phyloP scores from a whole-genome alignment of 2,797 vertebrate species.

The Spatula versicolor region DNA sequence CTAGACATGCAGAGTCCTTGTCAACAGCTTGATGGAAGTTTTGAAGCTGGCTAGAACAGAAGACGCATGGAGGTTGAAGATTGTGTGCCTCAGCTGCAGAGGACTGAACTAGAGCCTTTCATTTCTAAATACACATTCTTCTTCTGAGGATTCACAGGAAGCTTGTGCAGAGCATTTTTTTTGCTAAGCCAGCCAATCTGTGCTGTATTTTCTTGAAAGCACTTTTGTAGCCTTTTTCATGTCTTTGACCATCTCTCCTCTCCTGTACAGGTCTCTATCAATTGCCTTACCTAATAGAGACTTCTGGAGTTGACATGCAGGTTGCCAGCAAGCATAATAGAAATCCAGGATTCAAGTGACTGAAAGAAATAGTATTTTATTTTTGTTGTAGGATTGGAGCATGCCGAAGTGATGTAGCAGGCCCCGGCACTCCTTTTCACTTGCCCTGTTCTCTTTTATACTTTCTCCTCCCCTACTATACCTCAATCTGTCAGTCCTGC shows the following conservation, averaged over 20 bases:
- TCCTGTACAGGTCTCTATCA: not conserved
- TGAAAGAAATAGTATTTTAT: not conserved
- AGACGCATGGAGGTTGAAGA: not conserved
- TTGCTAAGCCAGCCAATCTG: not conserved
- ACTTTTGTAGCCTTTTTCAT: fast-evolving
- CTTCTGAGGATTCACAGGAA: not conserved
- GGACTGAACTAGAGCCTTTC: not conserved
- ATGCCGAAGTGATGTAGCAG: not conserved
- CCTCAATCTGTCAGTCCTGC: not conserved
- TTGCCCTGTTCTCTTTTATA: not conserved
- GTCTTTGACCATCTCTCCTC: not conserved
- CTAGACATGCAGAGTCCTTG: not conserved
- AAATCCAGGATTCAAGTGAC: not conserved
- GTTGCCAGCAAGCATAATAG: not conserved
- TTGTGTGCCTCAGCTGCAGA: fast-evolving
- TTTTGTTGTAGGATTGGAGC: not conserved
- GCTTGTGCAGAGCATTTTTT: not conserved
- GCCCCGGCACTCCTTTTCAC: not conserved
- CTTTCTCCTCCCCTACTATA: not conserved
- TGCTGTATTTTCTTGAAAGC: not conserved
- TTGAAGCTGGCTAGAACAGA: not conserved
- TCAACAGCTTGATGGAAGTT: not conserved
- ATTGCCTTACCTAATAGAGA: not conserved
- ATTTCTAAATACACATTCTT: not conserved
- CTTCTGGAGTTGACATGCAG: not conserved